These are phyloP conservation scores for Macrotrachela quadricornifera DNA, from an alignment of 1,140 invertebrate species.

Conservation along the genomic window DNA sequence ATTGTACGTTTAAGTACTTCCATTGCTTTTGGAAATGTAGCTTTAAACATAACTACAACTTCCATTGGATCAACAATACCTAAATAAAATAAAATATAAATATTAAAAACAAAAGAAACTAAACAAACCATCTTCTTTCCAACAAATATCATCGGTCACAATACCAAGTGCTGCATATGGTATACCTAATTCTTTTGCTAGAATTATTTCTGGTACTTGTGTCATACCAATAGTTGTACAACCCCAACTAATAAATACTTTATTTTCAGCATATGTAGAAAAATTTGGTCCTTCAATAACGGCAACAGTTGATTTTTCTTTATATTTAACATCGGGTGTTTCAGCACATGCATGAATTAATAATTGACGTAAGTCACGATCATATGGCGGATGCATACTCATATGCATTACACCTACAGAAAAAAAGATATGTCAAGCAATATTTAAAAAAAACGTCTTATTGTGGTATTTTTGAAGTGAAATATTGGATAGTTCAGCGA, in stretches of 20 bases:
- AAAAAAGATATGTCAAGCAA: no score
- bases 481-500: no score
- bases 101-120: no score
- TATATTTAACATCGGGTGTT: constrained; percentile 37
- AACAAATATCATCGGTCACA: constrained; percentile 93
- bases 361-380: constrained; percentile 40
- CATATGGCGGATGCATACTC: constrained; percentile 62
- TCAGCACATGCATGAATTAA: constrained; percentile 38
- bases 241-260: constrained; percentile 61
- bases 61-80: constrained; percentile 22
- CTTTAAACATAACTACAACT: constrained; percentile 12
- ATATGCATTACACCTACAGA: no score
- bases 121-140: constrained; percentile 43
- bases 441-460: no score
- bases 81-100: no score
- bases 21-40: constrained; percentile 9
- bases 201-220: constrained; percentile 67
- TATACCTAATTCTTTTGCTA: constrained; percentile 82
- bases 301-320: constrained; percentile 55
- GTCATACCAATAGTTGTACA: constrained; percentile 89
- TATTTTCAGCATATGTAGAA: constrained; percentile 73
- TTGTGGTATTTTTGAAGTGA: no score
- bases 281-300: constrained; percentile 83
- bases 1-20: constrained; percentile 10
- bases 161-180: constrained; percentile 73